These are phyloP conservation scores for Takifugu rubripes DNA, from an alignment of 2,797 vertebrate genomes.

Conservation along the genomic window DNA sequence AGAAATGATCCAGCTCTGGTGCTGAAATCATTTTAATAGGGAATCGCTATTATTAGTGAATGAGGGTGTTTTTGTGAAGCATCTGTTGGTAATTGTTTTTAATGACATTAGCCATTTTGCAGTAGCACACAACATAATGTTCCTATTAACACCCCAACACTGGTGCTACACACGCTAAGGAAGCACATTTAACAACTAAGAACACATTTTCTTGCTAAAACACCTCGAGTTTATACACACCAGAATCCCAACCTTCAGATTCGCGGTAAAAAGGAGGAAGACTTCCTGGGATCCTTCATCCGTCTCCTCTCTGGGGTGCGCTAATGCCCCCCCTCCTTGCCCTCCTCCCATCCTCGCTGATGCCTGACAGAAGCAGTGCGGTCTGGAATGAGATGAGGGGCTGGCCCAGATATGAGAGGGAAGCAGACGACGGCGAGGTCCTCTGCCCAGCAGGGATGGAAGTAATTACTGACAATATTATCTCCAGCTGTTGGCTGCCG, in stretches of 20 bases:
- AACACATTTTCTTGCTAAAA: slow-evolving; percentile 2
- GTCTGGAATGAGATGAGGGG: slow-evolving; percentile 62
- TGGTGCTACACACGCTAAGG: background rate
- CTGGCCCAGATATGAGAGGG: slow-evolving; percentile 68
- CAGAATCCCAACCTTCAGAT: slow-evolving; percentile 39
- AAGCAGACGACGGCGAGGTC: slow-evolving; percentile 61
- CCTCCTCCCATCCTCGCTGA: slow-evolving; percentile 15
- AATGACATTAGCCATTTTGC: slow-evolving; percentile 13
- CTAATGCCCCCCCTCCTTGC: slow-evolving; percentile 43
- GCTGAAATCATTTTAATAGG: too few species aligned
- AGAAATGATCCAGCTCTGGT: too few species aligned
- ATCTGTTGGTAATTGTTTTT: slow-evolving; percentile 26
- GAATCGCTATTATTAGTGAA: too few species aligned
- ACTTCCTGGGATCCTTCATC: slow-evolving; percentile 59
- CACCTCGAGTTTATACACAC: slow-evolving; percentile 46
- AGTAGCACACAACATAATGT: slow-evolving; percentile 2
- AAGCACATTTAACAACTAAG: slow-evolving; percentile 18
- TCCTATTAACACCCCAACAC: slow-evolving; percentile 10
- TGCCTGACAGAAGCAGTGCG: slow-evolving; percentile 53
- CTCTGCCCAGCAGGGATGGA: slow-evolving; percentile 61
- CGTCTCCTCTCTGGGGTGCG: slow-evolving; percentile 60
- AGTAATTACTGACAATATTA: slow-evolving; percentile 74
- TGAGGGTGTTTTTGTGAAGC: background rate
- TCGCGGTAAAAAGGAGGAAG: slow-evolving; percentile 54
- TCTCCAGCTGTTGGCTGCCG: slow-evolving; percentile 62